phyloP scores from a whole-genome alignment of 2,888 invertebrate species.

The Cistogaster globosa region DNA sequence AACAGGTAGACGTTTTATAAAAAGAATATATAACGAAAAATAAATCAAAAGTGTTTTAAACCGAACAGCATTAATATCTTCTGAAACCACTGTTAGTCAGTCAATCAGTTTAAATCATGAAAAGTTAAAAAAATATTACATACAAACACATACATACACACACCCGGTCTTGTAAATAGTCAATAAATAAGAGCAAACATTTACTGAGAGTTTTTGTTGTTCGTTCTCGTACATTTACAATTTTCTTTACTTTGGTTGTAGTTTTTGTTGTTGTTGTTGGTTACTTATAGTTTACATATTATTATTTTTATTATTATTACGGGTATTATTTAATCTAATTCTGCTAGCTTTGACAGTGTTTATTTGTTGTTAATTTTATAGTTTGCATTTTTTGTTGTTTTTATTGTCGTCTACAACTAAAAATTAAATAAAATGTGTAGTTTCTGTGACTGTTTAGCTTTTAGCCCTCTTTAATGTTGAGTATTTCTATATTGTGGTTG shows the following conservation, averaged over 20 bases:
- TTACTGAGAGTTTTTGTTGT: conserved; percentile 44
- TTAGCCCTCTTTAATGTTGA: conserved; percentile 66
- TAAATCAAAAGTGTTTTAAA: too few species aligned
- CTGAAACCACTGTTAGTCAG: too few species aligned
- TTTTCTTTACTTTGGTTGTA: conserved; percentile 8
- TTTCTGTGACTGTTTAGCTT: conserved; percentile 56
- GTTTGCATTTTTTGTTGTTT: conserved; percentile 29
- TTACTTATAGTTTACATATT: conserved; percentile 12
- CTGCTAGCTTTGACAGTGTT: conserved; percentile 61
- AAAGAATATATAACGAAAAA: too few species aligned
- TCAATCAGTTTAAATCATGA: too few species aligned
- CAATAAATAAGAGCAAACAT: conserved; percentile 42
- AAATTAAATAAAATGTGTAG: conserved; percentile 52
- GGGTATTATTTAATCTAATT: conserved; percentile 67
- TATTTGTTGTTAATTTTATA: conserved; percentile 49
- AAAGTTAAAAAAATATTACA: not conserved
- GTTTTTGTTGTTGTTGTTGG: conserved; percentile 17
- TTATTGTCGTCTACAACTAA: conserved; percentile 34
- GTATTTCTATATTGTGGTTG: conserved; percentile 24
- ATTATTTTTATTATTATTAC: not conserved
- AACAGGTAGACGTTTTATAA: too few species aligned
- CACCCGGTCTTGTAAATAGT: not conserved
- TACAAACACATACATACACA: conserved; percentile 7
- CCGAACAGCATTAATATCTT: too few species aligned
- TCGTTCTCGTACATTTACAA: conserved; percentile 34